phyloP scores from a whole-genome alignment of 1,140 invertebrate species.

The Drosophila tristis region DNA sequence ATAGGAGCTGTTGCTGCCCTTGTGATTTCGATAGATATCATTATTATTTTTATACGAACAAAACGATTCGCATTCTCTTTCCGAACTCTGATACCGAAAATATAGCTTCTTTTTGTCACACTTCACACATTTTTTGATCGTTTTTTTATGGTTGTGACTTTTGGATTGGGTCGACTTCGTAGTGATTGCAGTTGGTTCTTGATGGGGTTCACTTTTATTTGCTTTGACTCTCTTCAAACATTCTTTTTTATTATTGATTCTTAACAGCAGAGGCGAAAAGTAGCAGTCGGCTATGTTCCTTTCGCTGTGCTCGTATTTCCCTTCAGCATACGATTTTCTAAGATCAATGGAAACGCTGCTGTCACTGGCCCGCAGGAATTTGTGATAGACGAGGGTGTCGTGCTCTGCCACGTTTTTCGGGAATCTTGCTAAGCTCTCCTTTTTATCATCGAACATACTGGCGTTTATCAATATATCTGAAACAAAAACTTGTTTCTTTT shows the following conservation, averaged over 20 bases:
- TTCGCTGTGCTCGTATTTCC: not conserved
- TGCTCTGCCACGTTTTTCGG: constrained; percentile 44
- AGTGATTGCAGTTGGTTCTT: not conserved
- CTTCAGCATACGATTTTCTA: constrained; percentile 13
- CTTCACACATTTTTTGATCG: constrained; percentile 34
- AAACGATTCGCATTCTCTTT: constrained; percentile 29
- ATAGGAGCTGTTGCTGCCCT: constrained; percentile 24
- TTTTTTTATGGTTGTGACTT: constrained; percentile 1
- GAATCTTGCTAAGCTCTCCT: constrained; percentile 40
- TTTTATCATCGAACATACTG: constrained; percentile 59
- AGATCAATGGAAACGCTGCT: constrained; percentile 16
- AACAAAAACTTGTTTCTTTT: constrained; percentile 67
- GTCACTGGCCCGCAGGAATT: constrained; percentile 21
- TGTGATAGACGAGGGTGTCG: constrained; percentile 43
- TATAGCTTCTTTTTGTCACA: constrained; percentile 54
- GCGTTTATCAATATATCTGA: constrained; percentile 68
- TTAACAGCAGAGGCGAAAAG: constrained; percentile 31
- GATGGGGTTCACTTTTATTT: constrained; percentile 16
- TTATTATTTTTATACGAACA: constrained; percentile 54
- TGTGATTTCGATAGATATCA: constrained; percentile 27
- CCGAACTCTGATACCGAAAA: constrained; percentile 42
- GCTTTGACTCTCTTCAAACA: constrained; percentile 20
- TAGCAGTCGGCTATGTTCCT: constrained; percentile 23
- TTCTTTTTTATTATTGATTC: constrained; percentile 37
- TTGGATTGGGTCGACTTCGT: constrained; percentile 10